Base-by-base conservation (phyloP, 2,113 vertebrate genomes). In the Bubo scandiacus region DNA sequence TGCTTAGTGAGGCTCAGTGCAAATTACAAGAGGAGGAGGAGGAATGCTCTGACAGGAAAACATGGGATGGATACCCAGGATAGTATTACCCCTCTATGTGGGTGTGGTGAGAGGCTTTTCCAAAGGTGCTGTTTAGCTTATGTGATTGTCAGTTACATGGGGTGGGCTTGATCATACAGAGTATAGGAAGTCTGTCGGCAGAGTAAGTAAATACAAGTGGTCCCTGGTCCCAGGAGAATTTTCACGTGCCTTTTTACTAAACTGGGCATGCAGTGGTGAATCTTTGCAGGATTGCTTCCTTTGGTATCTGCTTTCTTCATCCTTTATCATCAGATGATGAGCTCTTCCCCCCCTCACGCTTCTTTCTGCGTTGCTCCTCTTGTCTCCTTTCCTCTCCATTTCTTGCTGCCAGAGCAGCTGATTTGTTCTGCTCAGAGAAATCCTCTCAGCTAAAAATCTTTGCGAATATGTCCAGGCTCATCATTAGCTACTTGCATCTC, bases 31-130 rank as follows among this genome's bases (percentile, higher is more conserved):
- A 59, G 42, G 15, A 73, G 66, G 91, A 42, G 23, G 32, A 82
- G n/a, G 25, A 88, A 55, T 36, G 15, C 21, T 0, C 0, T 57
- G 81, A n/a, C 6, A n/a, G 25, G 51, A n/a, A 63, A 7, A 15
- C 30, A 67, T 29, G 70, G 55, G 57, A 19, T 61, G 49, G 72
- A 15, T 81, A 10, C 26, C 47, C 40, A 40, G 42, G 47, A 47
- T 45, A 58, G n/a, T 11, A 32, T 65, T 45, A 26, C 11, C 8
- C 47, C 66, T 47, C 29, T 25, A 1, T n/a, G 22, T 23, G 57
- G 49, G 7, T 55, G 10, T 29, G 26, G 38, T 5, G 61, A 80
- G 79, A 77, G 66, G 15, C 21, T 59, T 79, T 92, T 63, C 66
- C 1, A 1, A 82, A 86, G 66, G 42, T 49, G n/a, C 47, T 66